Evolutionary conservation across 2,113 vertebrate species (phyloP).

Genomic region (Ctenomys sociabilis): DNA sequence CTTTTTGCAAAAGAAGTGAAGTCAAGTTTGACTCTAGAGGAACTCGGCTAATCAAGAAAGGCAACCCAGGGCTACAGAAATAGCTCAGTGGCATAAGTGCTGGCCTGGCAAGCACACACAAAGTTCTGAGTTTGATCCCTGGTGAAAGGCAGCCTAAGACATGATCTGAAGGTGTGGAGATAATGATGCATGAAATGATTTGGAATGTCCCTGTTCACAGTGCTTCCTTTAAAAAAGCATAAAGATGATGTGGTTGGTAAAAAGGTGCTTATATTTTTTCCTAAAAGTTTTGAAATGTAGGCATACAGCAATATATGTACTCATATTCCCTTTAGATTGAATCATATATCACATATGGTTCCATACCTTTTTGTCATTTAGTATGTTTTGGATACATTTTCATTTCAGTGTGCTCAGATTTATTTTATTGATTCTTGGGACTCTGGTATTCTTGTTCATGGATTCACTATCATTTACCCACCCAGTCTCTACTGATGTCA

Average conservation of each 20-base stretch:
- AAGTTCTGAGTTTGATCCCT: no score
- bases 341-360: neutral
- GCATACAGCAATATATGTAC: neutral
- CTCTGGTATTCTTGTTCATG: neutral
- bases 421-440: neutral
- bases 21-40: neutral
- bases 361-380: neutral
- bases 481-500: no score
- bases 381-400: neutral
- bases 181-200: neutral
- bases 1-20: neutral
- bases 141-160: neutral
- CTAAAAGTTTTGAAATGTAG: neutral
- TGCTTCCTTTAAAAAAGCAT: neutral
- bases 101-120: no score
- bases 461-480: neutral
- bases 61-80: no score
- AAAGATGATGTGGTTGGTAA: neutral
- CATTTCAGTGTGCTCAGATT: neutral
- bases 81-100: no score
- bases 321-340: neutral
- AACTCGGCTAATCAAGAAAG: neutral
- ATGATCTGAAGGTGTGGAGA: neutral
- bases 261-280: neutral
- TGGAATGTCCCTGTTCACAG: neutral